Conservation (phyloP, 2,888 invertebrate species). For the Gari tellinella region DNA sequence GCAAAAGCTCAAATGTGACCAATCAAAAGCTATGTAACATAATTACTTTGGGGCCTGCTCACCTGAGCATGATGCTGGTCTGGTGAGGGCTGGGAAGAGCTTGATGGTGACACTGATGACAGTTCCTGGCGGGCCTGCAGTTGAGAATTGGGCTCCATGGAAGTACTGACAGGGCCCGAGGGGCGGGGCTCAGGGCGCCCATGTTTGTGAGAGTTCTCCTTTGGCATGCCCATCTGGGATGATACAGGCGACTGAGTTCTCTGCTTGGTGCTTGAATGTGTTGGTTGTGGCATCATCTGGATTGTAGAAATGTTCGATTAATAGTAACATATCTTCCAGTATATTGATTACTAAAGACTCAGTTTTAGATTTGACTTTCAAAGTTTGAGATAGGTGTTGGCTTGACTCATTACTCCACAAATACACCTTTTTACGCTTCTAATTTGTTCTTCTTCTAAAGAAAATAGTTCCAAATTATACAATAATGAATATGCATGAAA, state of each 20-base stretch:
- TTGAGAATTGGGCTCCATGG: slow-evolving; percentile 5
- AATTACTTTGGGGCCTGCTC: no score
- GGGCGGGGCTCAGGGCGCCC: slow-evolving; percentile 44
- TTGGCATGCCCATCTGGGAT: slow-evolving; percentile 36
- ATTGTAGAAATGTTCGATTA: no score
- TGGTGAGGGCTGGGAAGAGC: slow-evolving; percentile 55
- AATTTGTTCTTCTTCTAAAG: no score
- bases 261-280: slow-evolving; percentile 40
- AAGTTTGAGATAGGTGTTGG: no score
- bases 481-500: no score
- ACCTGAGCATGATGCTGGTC: slow-evolving; percentile 46
- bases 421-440: neutral
- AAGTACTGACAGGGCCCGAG: slow-evolving; percentile 47
- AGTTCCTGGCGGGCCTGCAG: slow-evolving; percentile 34
- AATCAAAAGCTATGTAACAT: no score
- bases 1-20: no score
- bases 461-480: no score
- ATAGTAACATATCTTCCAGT: no score
- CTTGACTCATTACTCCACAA: no score
- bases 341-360: no score
- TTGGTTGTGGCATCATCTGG: slow-evolving; percentile 19
- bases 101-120: slow-evolving; percentile 49
- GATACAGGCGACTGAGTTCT: slow-evolving; percentile 59
- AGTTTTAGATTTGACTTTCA: no score
- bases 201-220: slow-evolving; percentile 52